Base-by-base conservation (phyloP, 2,797 vertebrate species). In the Phyllotis vaccarum region DNA sequence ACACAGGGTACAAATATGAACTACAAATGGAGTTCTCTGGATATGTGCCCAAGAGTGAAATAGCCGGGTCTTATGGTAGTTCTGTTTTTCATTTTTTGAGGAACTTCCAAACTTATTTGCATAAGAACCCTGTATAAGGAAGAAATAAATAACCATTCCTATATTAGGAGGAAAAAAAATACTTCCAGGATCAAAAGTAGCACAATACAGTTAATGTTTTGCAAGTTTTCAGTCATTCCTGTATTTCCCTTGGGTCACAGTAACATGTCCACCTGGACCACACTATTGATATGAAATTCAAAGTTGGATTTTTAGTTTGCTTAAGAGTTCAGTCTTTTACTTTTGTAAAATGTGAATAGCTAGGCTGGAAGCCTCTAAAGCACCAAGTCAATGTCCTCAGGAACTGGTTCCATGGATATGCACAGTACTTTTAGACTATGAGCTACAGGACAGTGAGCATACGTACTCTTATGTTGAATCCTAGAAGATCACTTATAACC, bases 401-500 rank as follows among this genome's bases (percentile, higher is more conserved):
- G 17, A 76, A 11, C 56, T 62, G 43, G 21, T 54, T 60, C 56
- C 72, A 43, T 11, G 49, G 5, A n/a, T 19, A 75, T 12, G 46
- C 46, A 58, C 0, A 16, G 43, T n/a, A 8, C 43, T 58, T 91
- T 91, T 66, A 40, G 64, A 90, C 40, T 70, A 78, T 80, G 62
- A 19, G 46, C 76, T 46, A 29, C 11, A 7, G 58, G 82, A n/a
- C 40, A 21, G 52, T 7, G 3, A 43, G 40, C 74, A 83, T 5
- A 98, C 99, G 99, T 94, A 99, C 99, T 96, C 99, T 99, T 98
- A 99, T 99, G 96, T 99, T 99, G 98, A 99, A 99, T 96, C 99
- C 99, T 0, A 99, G 98, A 92, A 99, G 99, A 97, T 99, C 99
- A 72, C 99, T 99, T 98, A 99, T 98, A 89, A 99, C 99, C 19